These are phyloP conservation scores for Darevskia nairensis DNA, from an alignment of 2,797 vertebrate species.

Conservation along the genomic window DNA sequence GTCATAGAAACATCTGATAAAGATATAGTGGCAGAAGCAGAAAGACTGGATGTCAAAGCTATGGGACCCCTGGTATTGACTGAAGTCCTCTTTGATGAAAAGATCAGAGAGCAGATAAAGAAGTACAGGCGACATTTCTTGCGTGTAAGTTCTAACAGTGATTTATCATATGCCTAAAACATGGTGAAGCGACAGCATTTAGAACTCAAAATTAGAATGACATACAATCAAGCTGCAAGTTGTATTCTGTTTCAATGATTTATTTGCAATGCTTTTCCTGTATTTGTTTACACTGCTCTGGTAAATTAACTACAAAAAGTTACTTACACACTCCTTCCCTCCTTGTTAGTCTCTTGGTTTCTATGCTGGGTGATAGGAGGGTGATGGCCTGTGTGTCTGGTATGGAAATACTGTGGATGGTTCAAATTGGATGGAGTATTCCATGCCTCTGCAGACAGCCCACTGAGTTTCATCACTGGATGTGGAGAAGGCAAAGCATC, in stretches of 20 bases:
- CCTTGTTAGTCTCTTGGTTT: background rate
- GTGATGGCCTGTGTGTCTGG: background rate
- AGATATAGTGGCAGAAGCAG: constrained; percentile 95
- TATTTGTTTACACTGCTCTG: too few species aligned
- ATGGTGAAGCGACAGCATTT: background rate
- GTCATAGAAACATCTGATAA: constrained; percentile 91
- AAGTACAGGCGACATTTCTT: constrained; percentile 96
- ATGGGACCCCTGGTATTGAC: constrained; percentile 96
- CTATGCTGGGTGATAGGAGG: background rate
- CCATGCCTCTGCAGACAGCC: background rate
- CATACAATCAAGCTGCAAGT: background rate
- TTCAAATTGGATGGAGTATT: too few species aligned
- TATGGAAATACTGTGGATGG: background rate
- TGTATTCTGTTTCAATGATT: background rate
- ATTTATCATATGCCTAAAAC: background rate
- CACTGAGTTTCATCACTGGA: background rate
- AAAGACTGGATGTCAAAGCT: constrained; percentile 94
- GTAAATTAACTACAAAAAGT: too few species aligned
- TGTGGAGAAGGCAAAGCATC: background rate
- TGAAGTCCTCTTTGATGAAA: constrained; percentile 94
- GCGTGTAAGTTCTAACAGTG: constrained; percentile 80
- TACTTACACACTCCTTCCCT: too few species aligned
- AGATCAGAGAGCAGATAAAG: constrained; percentile 96
- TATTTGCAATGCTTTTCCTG: too few species aligned
- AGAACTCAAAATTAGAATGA: background rate